A percentile compares a stretch with the other conserved stretches of the same genome.
Evolutionary conservation across 2,797 vertebrate genomes (phyloP).

Genomic region (Artibeus lituratus): DNA sequence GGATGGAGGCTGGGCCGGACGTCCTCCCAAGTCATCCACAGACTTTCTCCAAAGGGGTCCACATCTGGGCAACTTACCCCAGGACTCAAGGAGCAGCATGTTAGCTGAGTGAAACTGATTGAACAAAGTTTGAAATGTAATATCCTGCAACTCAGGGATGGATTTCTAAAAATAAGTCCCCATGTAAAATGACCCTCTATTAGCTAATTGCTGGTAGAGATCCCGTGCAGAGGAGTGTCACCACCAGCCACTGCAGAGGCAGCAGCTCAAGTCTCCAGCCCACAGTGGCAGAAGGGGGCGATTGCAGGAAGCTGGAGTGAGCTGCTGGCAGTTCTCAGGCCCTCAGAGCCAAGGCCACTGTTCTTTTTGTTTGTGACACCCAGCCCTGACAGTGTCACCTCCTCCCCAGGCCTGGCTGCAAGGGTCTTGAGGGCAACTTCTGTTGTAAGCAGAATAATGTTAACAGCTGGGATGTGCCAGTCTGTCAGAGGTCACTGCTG

Average conservation of each 20-base stretch:
- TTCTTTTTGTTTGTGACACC: slow-evolving; percentile 37
- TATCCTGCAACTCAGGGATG: neutral
- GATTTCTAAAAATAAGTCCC: slow-evolving; percentile 47
- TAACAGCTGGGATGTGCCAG: slow-evolving; percentile 15
- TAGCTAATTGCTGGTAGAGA: neutral
- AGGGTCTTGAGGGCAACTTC: slow-evolving; percentile 30
- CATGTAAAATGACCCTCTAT: neutral
- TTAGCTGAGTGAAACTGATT: slow-evolving; percentile 42
- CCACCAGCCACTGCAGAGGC: neutral
- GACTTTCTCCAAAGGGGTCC: neutral
- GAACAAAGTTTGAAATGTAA: slow-evolving; percentile 1
- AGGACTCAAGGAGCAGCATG: neutral
- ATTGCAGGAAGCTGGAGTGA: neutral
- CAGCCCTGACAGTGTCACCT: neutral
- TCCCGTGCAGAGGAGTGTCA: neutral
- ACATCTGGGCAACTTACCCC: neutral
- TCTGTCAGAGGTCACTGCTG: slow-evolving; percentile 56
- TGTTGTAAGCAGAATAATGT: slow-evolving; percentile 45
- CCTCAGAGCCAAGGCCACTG: slow-evolving; percentile 28
- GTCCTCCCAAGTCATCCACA: neutral
- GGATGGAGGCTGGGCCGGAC: neutral
- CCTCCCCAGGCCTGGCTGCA: slow-evolving; percentile 17
- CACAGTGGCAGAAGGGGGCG: neutral
- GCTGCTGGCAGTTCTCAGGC: neutral
- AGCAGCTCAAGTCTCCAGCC: neutral